A percentile compares a stretch with the other conserved stretches of the same genome.
Evolutionary conservation across 2,113 vertebrate genomes (phyloP).

Genomic region (Cyanoramphus novaezelandiae): DNA sequence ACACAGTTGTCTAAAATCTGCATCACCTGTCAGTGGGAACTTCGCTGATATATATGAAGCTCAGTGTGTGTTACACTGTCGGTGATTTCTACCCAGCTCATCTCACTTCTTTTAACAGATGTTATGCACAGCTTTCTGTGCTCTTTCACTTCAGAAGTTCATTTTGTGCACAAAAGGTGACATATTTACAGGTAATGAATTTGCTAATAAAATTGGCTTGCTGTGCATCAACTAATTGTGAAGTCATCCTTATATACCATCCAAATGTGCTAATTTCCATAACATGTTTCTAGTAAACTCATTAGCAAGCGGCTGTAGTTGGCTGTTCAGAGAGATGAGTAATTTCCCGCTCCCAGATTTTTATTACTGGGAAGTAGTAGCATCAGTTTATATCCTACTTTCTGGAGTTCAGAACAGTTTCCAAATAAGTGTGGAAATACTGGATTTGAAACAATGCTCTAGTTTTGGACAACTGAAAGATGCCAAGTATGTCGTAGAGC

Average conservation of each 20-base stretch:
- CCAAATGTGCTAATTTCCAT: background rate
- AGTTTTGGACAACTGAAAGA: background rate
- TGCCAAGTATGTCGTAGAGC: background rate
- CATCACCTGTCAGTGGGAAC: background rate
- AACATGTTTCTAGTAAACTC: background rate
- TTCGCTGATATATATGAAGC: background rate
- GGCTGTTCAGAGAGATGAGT: background rate
- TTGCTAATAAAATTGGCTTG: background rate
- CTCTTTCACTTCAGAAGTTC: background rate
- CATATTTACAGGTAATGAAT: background rate
- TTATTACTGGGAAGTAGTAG: background rate
- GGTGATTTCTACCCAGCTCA: background rate
- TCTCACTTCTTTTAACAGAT: background rate
- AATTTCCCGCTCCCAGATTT: background rate
- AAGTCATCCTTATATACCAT: background rate
- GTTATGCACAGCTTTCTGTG: background rate
- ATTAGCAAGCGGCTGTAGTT: background rate
- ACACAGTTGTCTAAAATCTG: background rate
- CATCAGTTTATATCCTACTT: background rate
- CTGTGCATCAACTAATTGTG: background rate
- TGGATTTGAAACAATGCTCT: background rate
- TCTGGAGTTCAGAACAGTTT: background rate
- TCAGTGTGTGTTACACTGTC: background rate
- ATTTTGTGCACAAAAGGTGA: background rate
- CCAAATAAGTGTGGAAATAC: background rate